A percentile compares a stretch with the other conserved stretches of the same genome.
phyloP scores from a whole-genome alignment of 2,888 invertebrate species.

The Stramonita haemastoma region DNA sequence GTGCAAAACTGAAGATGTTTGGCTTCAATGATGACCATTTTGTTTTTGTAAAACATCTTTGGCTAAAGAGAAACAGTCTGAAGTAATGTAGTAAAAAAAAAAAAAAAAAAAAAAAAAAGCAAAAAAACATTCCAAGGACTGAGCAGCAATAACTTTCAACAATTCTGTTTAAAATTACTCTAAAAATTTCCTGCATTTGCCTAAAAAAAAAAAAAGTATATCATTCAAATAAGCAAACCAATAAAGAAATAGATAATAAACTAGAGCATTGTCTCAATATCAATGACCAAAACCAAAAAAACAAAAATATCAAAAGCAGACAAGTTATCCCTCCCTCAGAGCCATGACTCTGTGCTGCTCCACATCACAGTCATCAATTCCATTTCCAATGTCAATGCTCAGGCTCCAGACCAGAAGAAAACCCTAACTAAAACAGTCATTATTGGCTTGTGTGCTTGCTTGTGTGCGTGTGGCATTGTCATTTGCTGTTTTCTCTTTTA shows the following conservation, averaged over 20 bases:
- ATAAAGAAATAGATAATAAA: too few species aligned
- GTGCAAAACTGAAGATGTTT: background rate
- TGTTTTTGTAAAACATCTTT: background rate
- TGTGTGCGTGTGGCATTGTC: background rate
- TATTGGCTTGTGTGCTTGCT: background rate
- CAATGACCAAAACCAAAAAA: background rate
- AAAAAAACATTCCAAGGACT: too few species aligned
- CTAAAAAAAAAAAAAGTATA: background rate
- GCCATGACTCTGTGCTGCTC: background rate
- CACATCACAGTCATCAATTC: too few species aligned
- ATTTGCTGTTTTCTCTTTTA: background rate
- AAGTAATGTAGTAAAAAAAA: too few species aligned
- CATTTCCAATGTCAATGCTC: too few species aligned
- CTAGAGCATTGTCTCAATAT: too few species aligned
- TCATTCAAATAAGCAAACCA: background rate
- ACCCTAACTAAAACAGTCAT: too few species aligned
- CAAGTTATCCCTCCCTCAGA: background rate
- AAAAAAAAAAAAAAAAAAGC: too few species aligned
- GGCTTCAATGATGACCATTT: background rate
- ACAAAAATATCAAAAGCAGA: background rate
- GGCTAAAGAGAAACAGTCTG: background rate
- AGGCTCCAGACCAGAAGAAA: too few species aligned
- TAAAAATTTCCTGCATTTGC: too few species aligned
- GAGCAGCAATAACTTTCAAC: too few species aligned
- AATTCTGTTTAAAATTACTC: too few species aligned